These are phyloP conservation scores for Leucophenga maculata DNA, from an alignment of 2,888 invertebrate genomes.

Conservation along the genomic window DNA sequence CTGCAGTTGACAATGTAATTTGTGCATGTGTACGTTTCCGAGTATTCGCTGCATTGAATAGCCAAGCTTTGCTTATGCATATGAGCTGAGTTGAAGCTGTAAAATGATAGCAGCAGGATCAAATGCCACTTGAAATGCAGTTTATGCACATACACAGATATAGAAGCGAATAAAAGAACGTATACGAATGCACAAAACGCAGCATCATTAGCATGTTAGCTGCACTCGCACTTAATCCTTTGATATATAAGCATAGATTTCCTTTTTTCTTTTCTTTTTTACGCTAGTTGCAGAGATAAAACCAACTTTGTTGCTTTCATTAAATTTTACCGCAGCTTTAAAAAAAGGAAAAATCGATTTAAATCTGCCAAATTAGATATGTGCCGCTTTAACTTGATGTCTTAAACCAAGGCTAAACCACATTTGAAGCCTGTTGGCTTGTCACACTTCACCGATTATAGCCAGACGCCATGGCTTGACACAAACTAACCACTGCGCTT, in stretches of 20 bases:
- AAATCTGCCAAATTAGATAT: no score
- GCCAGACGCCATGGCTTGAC: no score
- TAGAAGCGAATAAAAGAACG: constrained; percentile 51
- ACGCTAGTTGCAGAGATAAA: not conserved
- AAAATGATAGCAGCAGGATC: constrained; percentile 33
- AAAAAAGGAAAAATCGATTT: no score
- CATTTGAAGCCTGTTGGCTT: no score
- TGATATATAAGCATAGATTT: constrained; percentile 47
- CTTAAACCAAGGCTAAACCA: no score
- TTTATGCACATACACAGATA: no score
- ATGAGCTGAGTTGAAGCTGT: constrained; percentile 1
- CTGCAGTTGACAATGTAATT: not conserved
- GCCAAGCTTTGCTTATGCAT: not conserved
- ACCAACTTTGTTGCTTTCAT: no score
- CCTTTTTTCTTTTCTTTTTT: constrained; percentile 36
- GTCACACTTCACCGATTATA: no score
- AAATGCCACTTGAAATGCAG: constrained; percentile 56
- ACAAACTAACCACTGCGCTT: not conserved
- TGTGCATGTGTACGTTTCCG: not conserved
- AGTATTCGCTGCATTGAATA: not conserved
- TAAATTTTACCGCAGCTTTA: no score
- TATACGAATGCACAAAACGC: constrained; percentile 41
- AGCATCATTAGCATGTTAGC: no score
- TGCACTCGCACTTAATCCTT: constrained; percentile 42
- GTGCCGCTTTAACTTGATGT: no score